Evolutionary conservation across 2,113 vertebrate species (phyloP).

Genomic region (Climacteris rufus): DNA sequence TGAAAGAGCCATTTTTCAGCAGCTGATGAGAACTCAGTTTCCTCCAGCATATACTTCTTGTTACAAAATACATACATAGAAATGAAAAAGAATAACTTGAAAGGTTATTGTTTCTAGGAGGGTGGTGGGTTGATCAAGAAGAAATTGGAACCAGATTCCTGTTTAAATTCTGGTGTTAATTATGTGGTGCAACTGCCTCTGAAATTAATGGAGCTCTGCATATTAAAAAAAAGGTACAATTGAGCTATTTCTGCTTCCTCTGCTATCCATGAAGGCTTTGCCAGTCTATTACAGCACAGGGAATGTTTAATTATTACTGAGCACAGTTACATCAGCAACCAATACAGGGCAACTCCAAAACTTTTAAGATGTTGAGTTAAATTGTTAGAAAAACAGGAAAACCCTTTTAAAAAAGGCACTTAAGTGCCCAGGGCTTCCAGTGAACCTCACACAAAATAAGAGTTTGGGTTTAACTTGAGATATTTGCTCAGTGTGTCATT

Average conservation of each 20-base stretch:
- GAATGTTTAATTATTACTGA: slow-evolving; percentile 13
- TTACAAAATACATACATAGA: not conserved
- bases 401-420: not conserved
- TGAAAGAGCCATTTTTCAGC: not conserved
- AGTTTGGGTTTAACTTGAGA: not conserved
- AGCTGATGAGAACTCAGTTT: not conserved
- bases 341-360: not conserved
- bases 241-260: slow-evolving; percentile 26
- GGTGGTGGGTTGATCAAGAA: not conserved
- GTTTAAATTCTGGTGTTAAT: slow-evolving; percentile 45
- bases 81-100: not conserved
- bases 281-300: slow-evolving; percentile 27
- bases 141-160: slow-evolving; percentile 45
- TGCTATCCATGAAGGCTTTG: slow-evolving; percentile 1
- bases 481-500: not conserved
- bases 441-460: not conserved
- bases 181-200: slow-evolving; percentile 23
- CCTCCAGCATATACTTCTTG: not conserved
- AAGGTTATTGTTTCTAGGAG: slow-evolving; percentile 6
- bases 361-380: not conserved
- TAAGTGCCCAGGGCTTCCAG: not conserved
- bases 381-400: not conserved
- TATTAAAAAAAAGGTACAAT: not conserved
- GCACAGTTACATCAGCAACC: not conserved
- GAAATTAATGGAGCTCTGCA: slow-evolving; percentile 36